A percentile compares a stretch with the other conserved stretches of the same genome.
phyloP scores from a whole-genome alignment of 2,797 vertebrate species.

The Halcyon smyrnensis region DNA sequence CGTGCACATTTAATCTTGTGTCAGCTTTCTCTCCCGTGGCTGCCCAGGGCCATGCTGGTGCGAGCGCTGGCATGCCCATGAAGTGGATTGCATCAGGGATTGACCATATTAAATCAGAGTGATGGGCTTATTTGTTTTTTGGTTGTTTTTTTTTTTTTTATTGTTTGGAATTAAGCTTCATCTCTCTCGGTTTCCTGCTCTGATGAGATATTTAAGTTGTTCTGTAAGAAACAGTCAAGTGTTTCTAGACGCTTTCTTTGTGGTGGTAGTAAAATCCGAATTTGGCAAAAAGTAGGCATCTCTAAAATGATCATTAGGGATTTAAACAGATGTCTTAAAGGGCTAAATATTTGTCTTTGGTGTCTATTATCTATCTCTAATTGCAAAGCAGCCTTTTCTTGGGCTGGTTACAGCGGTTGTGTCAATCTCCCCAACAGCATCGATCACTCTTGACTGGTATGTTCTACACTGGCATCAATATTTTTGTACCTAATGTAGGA shows the following conservation, averaged over 20 bases:
- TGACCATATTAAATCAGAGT: rapidly evolving
- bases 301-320: neutral
- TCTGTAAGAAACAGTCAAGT: neutral
- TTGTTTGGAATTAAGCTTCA: neutral
- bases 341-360: neutral
- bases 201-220: rapidly evolving
- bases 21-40: neutral
- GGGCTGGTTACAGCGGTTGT: neutral
- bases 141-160: too few species aligned
- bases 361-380: neutral
- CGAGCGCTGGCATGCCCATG: rapidly evolving
- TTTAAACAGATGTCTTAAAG: neutral
- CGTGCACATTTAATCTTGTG: rapidly evolving
- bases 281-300: neutral
- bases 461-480: neutral
- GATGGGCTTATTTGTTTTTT: rapidly evolving
- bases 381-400: neutral
- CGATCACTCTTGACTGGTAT: neutral
- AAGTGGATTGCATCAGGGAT: neutral
- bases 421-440: neutral
- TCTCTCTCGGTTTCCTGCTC: neutral
- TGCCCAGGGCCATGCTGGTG: neutral
- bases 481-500: neutral
- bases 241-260: neutral
- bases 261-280: neutral